These are phyloP conservation scores for Phortica variegata DNA, from an alignment of 1,140 invertebrate species.

Conservation along the genomic window DNA sequence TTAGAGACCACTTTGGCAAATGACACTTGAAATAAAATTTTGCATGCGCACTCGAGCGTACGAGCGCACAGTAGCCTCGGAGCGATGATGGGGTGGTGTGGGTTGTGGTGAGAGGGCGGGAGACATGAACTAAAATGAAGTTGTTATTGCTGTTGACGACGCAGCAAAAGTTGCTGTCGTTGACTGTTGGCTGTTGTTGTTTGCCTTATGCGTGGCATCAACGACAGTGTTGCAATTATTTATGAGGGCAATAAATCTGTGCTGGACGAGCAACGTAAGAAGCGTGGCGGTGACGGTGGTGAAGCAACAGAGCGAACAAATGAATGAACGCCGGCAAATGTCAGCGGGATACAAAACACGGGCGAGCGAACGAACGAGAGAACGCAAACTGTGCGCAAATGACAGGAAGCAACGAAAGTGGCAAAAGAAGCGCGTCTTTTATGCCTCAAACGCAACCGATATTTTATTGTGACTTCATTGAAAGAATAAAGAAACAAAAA, in stretches of 20 bases:
- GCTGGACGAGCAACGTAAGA: constrained; percentile 8
- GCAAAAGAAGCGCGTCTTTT: no score
- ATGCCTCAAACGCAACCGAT: no score
- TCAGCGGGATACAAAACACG: constrained; percentile 26
- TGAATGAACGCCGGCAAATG: constrained; percentile 45
- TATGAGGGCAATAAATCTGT: constrained; percentile 55
- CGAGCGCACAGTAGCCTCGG: background rate
- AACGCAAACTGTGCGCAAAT: no score
- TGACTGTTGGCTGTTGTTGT: no score
- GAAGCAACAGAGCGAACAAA: constrained; percentile 44
- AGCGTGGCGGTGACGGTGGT: background rate
- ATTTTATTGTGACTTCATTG: no score
- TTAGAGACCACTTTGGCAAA: constrained; percentile 52
- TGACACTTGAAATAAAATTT: constrained; percentile 51
- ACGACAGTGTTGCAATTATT: constrained; percentile 52
- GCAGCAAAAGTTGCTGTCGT: constrained; percentile 29
- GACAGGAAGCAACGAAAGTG: no score
- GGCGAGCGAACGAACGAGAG: no score
- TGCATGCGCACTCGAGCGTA: background rate
- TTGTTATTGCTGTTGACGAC: no score
- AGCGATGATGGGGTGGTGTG: background rate
- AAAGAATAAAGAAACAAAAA: no score
- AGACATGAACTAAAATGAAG: no score
- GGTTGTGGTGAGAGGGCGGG: background rate
- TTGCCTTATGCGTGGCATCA: constrained; percentile 33